Conservation (phyloP, 2,797 vertebrate species). For the Martes flavigula region DNA sequence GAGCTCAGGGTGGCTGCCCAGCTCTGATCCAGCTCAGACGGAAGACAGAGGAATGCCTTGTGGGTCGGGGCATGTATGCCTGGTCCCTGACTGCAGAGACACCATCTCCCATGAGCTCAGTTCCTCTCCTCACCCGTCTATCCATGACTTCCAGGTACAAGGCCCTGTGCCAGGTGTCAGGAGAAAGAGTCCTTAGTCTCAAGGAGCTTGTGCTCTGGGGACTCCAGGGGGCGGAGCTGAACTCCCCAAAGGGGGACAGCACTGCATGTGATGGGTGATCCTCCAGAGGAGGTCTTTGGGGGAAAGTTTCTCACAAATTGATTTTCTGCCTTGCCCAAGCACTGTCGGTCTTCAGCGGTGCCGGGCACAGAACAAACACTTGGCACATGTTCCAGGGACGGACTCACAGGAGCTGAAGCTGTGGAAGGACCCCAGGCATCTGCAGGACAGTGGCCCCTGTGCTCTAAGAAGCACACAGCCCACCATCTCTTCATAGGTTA, state of each 20-base stretch:
- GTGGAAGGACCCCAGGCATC: background rate
- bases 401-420: accelerated
- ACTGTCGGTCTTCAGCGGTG: accelerated
- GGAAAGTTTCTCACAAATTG: background rate
- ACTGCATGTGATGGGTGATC: accelerated
- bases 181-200: background rate
- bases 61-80: accelerated
- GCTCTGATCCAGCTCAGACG: accelerated
- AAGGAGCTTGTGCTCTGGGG: background rate
- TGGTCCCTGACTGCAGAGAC: no score
- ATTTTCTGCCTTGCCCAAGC: background rate
- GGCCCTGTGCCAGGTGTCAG: accelerated
- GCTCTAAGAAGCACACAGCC: background rate
- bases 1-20: background rate
- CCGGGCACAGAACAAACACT: background rate
- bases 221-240: accelerated
- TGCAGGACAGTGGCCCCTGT: accelerated
- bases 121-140: accelerated
- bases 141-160: background rate
- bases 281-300: background rate
- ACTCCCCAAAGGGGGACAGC: accelerated
- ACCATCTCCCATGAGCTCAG: background rate
- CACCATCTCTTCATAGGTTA: accelerated
- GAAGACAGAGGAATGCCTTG: accelerated
- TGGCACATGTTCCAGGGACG: accelerated